Conservation (phyloP, 2,797 vertebrate species). For the Anisognathus igniventris region DNA sequence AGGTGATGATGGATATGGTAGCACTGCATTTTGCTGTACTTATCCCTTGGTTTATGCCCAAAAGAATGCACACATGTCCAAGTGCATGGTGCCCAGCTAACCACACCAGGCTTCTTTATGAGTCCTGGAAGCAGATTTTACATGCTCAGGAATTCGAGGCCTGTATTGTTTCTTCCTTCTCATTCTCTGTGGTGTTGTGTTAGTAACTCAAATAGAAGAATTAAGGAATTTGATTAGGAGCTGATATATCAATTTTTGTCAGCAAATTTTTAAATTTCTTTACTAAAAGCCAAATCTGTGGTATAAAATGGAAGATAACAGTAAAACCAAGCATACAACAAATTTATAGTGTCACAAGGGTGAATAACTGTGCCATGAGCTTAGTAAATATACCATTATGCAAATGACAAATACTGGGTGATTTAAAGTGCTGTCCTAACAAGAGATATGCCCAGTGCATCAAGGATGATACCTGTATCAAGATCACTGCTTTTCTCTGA, state of each 20-base stretch:
- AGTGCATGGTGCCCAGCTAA: neutral
- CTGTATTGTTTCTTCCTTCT: neutral
- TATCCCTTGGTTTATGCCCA: neutral
- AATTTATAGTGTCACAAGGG: neutral
- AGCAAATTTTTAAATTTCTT: neutral
- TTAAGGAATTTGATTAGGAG: neutral
- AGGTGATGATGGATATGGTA: neutral
- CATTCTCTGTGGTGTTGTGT: neutral
- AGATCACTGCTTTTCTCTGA: neutral
- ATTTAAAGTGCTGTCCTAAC: neutral
- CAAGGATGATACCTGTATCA: neutral
- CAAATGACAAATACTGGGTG: neutral
- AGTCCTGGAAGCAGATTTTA: neutral
- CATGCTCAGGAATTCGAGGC: neutral
- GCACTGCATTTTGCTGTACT: neutral
- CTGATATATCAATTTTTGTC: neutral
- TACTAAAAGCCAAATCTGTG: neutral
- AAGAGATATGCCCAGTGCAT: neutral
- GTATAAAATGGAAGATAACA: neutral
- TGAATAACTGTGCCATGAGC: neutral
- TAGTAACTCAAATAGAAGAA: neutral
- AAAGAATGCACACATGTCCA: rapidly evolving
- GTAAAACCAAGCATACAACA: neutral
- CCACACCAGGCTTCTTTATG: neutral
- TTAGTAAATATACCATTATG: neutral